Conservation (phyloP, 1,140 invertebrate species). For the Drosophila ohnishii region DNA sequence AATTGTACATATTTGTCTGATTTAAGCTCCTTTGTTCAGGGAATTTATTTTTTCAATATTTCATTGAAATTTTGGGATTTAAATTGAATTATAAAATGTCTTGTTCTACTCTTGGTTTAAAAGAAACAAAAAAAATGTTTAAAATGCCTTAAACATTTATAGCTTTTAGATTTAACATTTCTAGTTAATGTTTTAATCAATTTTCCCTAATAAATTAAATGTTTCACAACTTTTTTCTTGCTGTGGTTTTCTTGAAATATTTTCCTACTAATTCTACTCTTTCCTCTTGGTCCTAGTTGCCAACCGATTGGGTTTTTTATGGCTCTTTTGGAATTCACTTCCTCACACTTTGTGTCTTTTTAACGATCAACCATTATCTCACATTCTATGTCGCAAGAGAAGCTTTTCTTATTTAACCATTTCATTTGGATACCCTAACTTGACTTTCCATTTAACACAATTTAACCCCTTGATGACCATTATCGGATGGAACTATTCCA, state of each 20-base stretch:
- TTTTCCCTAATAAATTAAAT: background rate
- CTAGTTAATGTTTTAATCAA: no score
- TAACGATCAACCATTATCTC: constrained; percentile 7
- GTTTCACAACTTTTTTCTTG: background rate
- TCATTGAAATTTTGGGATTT: background rate
- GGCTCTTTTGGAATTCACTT: constrained; percentile 1
- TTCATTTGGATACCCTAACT: constrained; percentile 4
- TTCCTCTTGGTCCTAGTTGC: background rate
- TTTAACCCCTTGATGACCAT: constrained; percentile 9
- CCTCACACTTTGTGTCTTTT: constrained; percentile 4
- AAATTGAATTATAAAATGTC: background rate
- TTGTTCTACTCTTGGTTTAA: background rate
- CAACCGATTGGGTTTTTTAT: background rate
- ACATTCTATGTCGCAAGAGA: constrained; percentile 3
- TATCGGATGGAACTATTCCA: constrained; percentile 28
- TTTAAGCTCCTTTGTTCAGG: background rate
- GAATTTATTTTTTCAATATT: background rate
- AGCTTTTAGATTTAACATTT: no score
- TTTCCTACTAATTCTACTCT: background rate
- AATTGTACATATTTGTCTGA: background rate
- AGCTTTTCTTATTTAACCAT: constrained; percentile 2
- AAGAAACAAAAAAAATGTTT: no score
- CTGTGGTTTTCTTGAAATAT: background rate
- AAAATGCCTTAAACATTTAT: no score
- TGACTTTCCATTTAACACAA: constrained; percentile 2